These are phyloP conservation scores for Oreochromis tanganicae DNA, from an alignment of 2,113 vertebrate genomes.

Conservation along the genomic window DNA sequence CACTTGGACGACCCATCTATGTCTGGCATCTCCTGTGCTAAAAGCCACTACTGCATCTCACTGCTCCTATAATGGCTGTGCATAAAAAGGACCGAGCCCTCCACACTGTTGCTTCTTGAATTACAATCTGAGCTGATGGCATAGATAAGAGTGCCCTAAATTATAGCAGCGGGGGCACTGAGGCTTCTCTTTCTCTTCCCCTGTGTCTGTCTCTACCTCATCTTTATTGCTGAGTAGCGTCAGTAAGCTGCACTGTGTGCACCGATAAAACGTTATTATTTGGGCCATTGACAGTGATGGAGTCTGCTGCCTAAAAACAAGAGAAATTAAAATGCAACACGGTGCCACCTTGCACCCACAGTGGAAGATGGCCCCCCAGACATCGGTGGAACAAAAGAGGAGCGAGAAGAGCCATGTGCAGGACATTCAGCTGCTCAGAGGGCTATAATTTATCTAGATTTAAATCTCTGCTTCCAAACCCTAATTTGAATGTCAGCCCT, in stretches of 20 bases:
- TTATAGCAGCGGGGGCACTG: slow-evolving; percentile 64
- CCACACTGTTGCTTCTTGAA: slow-evolving; percentile 76
- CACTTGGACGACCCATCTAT: slow-evolving; percentile 74
- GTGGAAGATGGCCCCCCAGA: slow-evolving; percentile 29
- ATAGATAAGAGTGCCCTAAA: slow-evolving; percentile 71
- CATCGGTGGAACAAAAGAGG: slow-evolving; percentile 37
- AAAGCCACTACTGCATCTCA: slow-evolving; percentile 73
- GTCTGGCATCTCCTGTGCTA: slow-evolving; percentile 74
- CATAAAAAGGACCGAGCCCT: slow-evolving; percentile 65
- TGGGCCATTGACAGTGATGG: slow-evolving; percentile 49
- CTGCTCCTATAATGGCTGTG: slow-evolving; percentile 71
- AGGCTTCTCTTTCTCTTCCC: slow-evolving; percentile 31
- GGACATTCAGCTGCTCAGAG: slow-evolving; percentile 32
- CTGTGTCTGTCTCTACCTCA: slow-evolving; percentile 28
- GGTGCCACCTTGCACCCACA: slow-evolving; percentile 26
- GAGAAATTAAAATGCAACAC: slow-evolving; percentile 55
- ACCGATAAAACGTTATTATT: slow-evolving; percentile 70
- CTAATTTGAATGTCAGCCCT: slow-evolving; percentile 55
- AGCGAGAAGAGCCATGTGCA: slow-evolving; percentile 22
- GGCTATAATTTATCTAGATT: slow-evolving; percentile 44
- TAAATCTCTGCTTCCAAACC: slow-evolving; percentile 31
- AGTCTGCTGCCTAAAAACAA: slow-evolving; percentile 63
- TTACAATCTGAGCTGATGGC: slow-evolving; percentile 76
- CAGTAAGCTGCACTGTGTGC: slow-evolving; percentile 43
- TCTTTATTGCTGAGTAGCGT: slow-evolving; percentile 49